Percentiles rank a stretch among this genome's conserved stretches.
phyloP scores from a whole-genome alignment of 2,113 vertebrate species.

The Dendrocopos noguchii region DNA sequence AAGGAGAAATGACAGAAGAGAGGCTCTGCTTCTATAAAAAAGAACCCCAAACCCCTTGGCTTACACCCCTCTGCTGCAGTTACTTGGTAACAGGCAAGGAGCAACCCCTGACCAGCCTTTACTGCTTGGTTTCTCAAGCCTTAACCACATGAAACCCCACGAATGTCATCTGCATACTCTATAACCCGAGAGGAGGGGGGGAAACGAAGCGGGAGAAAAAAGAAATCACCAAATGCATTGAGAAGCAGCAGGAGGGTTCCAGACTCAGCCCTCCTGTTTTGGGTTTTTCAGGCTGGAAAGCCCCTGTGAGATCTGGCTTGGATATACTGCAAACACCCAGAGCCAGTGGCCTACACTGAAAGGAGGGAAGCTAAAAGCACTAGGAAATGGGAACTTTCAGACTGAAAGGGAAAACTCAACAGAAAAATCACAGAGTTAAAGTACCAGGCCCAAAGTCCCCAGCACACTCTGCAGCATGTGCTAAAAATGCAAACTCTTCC shows the following conservation, averaged over 20 bases:
- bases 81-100: neutral
- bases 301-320: neutral
- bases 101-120: neutral
- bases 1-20: neutral
- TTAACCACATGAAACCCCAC: neutral
- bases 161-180: neutral
- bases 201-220: neutral
- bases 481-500: neutral
- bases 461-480: neutral
- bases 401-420: neutral
- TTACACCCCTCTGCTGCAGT: neutral
- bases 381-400: neutral
- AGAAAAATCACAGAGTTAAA: neutral
- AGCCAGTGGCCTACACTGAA: neutral
- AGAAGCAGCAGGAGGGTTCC: neutral
- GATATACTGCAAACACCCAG: rapidly evolving
- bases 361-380: neutral
- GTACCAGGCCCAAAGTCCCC: neutral
- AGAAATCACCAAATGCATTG: neutral
- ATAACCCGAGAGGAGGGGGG: neutral
- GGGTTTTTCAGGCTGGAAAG: neutral
- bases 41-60: neutral
- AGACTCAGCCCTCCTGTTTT: neutral
- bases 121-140: neutral
- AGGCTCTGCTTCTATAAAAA: neutral